A percentile compares a stretch with the other conserved stretches of the same genome.
Evolutionary conservation across 2,888 invertebrate species (phyloP).

Genomic region (Chelonus formosanus): DNA sequence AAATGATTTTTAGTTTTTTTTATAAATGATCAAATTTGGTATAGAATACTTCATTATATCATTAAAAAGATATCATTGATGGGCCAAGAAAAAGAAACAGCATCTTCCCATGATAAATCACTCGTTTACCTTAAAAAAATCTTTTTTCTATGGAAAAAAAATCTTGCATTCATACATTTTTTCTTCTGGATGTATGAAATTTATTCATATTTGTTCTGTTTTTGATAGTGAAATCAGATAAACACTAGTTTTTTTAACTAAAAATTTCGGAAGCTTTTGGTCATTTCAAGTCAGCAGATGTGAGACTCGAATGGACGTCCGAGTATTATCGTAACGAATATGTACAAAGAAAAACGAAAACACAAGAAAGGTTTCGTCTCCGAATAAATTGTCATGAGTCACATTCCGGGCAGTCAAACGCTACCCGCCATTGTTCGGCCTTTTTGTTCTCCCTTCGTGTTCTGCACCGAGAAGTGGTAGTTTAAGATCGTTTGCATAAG

Average conservation of each 20-base stretch:
- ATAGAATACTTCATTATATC: too few relatives aligned
- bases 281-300: slow-evolving; percentile 33
- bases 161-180: too few relatives aligned
- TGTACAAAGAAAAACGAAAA: not conserved
- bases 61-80: too few relatives aligned
- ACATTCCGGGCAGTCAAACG: slow-evolving; percentile 61
- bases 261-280: slow-evolving; percentile 19
- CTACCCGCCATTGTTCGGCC: slow-evolving; percentile 58
- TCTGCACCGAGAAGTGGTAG: not conserved
- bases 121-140: too few relatives aligned
- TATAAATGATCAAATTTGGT: too few relatives aligned
- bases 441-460: slow-evolving; percentile 26
- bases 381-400: slow-evolving; percentile 62
- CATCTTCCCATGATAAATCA: too few relatives aligned
- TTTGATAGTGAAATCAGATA: too few relatives aligned
- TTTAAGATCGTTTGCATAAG: slow-evolving; percentile 57
- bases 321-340: slow-evolving; percentile 24
- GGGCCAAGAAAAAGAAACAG: too few relatives aligned
- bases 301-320: slow-evolving; percentile 33
- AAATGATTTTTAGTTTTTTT: too few relatives aligned
- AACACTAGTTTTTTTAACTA: not conserved
- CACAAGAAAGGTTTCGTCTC: slow-evolving; percentile 34
- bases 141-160: too few relatives aligned
- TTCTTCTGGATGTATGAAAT: too few relatives aligned
- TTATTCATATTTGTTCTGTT: too few relatives aligned